Base-by-base conservation (phyloP, 1,140 invertebrate genomes). In the Drosophila grimshawi region DNA sequence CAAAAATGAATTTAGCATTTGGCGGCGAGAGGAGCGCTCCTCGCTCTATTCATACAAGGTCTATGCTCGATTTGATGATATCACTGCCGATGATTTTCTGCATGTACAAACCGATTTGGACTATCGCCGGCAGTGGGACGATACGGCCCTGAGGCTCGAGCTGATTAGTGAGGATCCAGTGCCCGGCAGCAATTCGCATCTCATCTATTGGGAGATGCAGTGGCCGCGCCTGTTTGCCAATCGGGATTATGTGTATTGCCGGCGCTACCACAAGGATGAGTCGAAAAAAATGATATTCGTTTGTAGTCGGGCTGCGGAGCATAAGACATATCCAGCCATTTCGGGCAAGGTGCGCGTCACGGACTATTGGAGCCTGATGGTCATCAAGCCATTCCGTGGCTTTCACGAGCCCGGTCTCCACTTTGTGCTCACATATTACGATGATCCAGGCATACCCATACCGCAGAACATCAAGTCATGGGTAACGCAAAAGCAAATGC, bases 181-280 rank as follows among this genome's bases (percentile, higher is more conserved):
- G 45, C 89, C 71, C 35, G 76, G 91, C 33, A 93, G 93, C n/a
- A 93, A 94, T 63, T 95, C 95, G 56, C 96, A 97, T 92, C 92
- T 97, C 30, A 94, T 97, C 56, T 97, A 97, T 85, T 98, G 97
- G 97, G 97, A 97, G 93, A 96, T 97, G 92, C 93, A 95, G 70
- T 97, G 97, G 96, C 97, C 97, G 95, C 95, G 94, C 88, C 93
- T 97, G 73, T 97, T 97, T 93, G 94, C 96, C 2, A 97, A 98
- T 92, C 94, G 97, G 35, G 97, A 98, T 92, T 98, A 98, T 89
- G 96, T 97, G 0, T 98, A 96, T 91, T 95, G 96, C 72, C 94
- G 97, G 4, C 94, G 96, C 4, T 97, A 95, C 90, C 76, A 94
- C 4, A 93, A 95, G 33, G 94, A 96, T 81, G 90, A 93, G 0